Percentiles rank a stretch among this genome's conserved stretches.
Conservation (phyloP, 2,888 invertebrate species). For the Plagodis dolabraria region DNA sequence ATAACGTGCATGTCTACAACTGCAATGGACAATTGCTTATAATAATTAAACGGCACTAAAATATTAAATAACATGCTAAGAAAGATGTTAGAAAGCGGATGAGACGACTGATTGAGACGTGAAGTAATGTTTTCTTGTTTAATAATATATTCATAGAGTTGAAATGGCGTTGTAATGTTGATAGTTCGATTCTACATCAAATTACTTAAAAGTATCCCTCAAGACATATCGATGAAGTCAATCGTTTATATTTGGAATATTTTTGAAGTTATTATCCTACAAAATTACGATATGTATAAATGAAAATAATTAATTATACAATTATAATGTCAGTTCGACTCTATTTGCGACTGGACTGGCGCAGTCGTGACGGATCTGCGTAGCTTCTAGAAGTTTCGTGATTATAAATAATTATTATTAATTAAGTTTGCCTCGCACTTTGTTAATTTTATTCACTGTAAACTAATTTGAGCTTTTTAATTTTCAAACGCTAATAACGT, state of each 20-base stretch:
- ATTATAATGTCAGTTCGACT: slow-evolving; percentile 9
- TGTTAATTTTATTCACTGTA: slow-evolving; percentile 33
- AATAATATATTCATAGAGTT: slow-evolving; percentile 2
- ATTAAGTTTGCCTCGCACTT: slow-evolving; percentile 13
- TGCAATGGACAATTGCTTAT: neutral
- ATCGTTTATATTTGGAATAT: neutral
- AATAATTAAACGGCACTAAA: slow-evolving; percentile 16
- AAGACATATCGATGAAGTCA: neutral
- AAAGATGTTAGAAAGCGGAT: neutral
- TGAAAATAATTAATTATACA: neutral
- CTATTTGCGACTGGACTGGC: slow-evolving; percentile 4
- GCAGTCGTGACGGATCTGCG: slow-evolving; percentile 23
- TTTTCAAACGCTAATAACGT: neutral
- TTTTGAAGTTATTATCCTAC: too few relatives aligned
- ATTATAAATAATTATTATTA: slow-evolving; percentile 10
- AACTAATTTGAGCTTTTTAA: slow-evolving; percentile 20
- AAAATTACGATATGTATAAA: too few relatives aligned
- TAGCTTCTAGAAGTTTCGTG: slow-evolving; percentile 16
- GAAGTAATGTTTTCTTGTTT: slow-evolving; percentile 1
- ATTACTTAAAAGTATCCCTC: neutral
- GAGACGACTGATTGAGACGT: slow-evolving; percentile 3
- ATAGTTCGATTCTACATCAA: neutral
- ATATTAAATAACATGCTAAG: slow-evolving; percentile 3
- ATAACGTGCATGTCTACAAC: too few relatives aligned
- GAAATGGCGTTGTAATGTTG: slow-evolving; percentile 3